Evolutionary conservation across 2,888 invertebrate genomes (phyloP).

Genomic region (Sepioteuthis lessoniana): DNA sequence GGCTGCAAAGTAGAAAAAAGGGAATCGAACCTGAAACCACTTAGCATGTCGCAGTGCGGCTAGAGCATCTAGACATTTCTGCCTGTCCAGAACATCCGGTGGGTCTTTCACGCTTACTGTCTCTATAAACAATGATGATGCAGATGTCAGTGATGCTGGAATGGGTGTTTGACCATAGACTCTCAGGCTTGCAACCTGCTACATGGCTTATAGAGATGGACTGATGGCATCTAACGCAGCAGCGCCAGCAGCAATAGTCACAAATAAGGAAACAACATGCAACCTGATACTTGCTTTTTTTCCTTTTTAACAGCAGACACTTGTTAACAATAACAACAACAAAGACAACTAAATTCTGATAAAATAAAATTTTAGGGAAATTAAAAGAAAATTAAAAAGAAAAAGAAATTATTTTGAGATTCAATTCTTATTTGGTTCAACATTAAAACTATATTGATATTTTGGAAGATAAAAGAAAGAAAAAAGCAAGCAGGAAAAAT

Average conservation of each 20-base stretch:
- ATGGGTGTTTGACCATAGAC: slow-evolving; percentile 76
- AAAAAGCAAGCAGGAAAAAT: slow-evolving; percentile 38
- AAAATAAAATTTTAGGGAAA: background rate
- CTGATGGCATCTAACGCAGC: slow-evolving; percentile 40
- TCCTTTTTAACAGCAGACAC: background rate
- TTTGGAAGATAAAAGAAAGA: background rate
- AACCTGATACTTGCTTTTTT: background rate
- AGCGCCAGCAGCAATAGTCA: background rate
- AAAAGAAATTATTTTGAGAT: background rate
- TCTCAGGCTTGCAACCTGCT: slow-evolving; percentile 46
- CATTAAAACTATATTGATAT: background rate
- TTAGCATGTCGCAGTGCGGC: slow-evolving; percentile 99
- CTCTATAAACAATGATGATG: slow-evolving; percentile 70
- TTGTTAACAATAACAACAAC: background rate
- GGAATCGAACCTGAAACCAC: slow-evolving; percentile 96
- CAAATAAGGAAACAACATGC: slow-evolving; percentile 42
- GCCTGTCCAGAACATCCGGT: slow-evolving; percentile 96
- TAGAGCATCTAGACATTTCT: slow-evolving; percentile 99
- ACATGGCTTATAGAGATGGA: slow-evolving; percentile 50
- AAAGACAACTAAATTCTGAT: background rate
- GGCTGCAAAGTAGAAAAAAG: slow-evolving; percentile 71
- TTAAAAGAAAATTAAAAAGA: background rate
- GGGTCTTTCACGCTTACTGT: slow-evolving; percentile 80
- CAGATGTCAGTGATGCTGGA: slow-evolving; percentile 60
- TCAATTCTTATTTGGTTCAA: background rate